Base-by-base conservation (phyloP, 2,113 vertebrate species). In the Bujurquina vittata region DNA sequence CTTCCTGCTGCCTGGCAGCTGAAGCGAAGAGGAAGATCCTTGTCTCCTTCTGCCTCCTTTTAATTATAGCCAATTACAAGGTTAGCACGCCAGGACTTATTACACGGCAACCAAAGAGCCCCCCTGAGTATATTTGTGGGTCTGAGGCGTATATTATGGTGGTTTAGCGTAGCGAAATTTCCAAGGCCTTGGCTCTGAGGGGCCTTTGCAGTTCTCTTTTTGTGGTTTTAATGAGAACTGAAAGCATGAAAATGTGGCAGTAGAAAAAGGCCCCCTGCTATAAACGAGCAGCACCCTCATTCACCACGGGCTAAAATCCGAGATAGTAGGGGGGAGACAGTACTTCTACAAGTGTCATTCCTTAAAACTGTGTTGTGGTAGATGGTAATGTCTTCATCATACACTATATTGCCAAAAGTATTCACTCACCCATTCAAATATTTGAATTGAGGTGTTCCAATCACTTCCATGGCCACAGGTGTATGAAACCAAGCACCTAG, bases 41-140 rank as follows among this genome's bases (percentile, higher is more conserved):
- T 57, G 85, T 91, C 94, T 89, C 82, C 90, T 81, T 84, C 88
- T 89, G 87, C 90, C 89, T 94, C 94, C 92, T 94, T 95, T 94
- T 95, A 95, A 95, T 95, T 94, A 94, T 80, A 77, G 89, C 89
- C 94, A 95, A 95, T 95, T 95, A 95, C 92, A 92, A 94, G 93
- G 93, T 90, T 84, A 91, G 91, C 92, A 88, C 86, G 91, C 93
- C 94, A 92, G 90, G 90, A 90, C 89, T 89, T 92, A 94, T 94
- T 94, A 93, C 94, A 94, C 92, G 84, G 87, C 90, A 85, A 80
- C 87, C 89, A 86, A 76, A 81, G 82, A 90, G 83, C 65, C 89
- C 89, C 91, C 80, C 89, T 49, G 56, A 89, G 83, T 92, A 75
- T 87, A 86, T 91, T 90, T 83, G 86, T 83, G 75, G 86, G 85